Evolutionary conservation across 2,113 vertebrate species (phyloP).

Genomic region (Ciconia maguari): DNA sequence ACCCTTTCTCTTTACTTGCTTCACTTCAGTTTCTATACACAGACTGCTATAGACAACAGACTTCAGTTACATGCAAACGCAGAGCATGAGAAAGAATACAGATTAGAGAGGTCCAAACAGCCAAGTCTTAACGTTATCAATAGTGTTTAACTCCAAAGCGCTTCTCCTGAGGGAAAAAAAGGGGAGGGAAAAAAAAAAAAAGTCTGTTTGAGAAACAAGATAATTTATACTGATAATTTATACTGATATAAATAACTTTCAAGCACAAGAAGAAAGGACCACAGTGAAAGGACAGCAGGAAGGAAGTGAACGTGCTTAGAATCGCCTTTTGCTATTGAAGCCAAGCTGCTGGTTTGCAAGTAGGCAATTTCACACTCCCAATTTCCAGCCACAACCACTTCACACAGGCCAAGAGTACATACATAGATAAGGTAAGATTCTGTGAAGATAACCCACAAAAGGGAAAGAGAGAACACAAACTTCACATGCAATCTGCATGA

Average conservation of each 20-base stretch:
- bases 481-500: neutral
- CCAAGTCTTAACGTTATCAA: neutral
- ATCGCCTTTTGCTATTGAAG: neutral
- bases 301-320: neutral
- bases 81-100: neutral
- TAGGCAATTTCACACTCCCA: neutral
- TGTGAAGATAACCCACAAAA: neutral
- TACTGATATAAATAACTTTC: neutral
- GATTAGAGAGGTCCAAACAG: neutral
- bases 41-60: neutral
- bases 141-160: neutral
- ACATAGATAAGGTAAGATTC: neutral
- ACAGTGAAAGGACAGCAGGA: neutral
- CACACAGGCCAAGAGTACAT: neutral
- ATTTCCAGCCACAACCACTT: neutral
- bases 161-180: neutral
- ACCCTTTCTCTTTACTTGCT: neutral
- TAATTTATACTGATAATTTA: neutral
- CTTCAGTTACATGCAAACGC: neutral
- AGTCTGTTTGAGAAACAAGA: neutral
- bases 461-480: neutral
- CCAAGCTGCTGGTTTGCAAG: neutral
- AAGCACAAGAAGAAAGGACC: neutral
- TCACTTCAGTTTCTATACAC: neutral
- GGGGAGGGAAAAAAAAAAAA: neutral